Percentiles rank a stretch among this genome's conserved stretches.
Conservation (phyloP, 1,140 invertebrate genomes). For the Propsilocerus akamusi region DNA sequence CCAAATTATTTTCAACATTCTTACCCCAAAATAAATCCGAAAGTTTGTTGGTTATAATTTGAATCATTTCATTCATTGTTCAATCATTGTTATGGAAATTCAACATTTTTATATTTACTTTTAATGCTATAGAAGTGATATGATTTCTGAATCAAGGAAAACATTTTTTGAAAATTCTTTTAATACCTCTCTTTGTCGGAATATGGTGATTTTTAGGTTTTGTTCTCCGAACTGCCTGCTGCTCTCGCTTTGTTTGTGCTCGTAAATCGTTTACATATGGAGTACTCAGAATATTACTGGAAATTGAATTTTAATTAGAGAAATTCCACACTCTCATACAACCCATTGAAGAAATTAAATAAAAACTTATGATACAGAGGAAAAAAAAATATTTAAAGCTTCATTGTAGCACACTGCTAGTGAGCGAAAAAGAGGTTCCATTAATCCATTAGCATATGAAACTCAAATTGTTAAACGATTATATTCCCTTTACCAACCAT, state of each 20-base stretch:
- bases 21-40: no score
- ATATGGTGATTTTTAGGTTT: no score
- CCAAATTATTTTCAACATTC: no score
- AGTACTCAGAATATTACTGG: no score
- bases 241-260: no score
- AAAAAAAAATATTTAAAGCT: neutral
- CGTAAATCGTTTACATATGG: no score
- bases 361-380: neutral
- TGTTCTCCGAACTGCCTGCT: no score
- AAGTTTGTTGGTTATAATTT: no score
- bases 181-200: conserved; percentile 2
- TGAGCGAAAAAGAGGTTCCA: neutral
- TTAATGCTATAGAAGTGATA: neutral
- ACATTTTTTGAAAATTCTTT: neutral
- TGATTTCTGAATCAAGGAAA: conserved; percentile 1
- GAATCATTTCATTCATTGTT: no score
- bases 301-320: conserved; percentile 4
- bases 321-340: neutral
- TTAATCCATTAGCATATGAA: conserved; percentile 1
- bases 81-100: conserved; percentile 2
- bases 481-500: neutral
- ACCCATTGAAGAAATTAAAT: neutral
- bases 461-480: neutral
- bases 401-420: no score
- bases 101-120: no score